Evolutionary conservation across 2,113 vertebrate genomes (phyloP), one percentile per base, ranked within the genome.

Genomic region (Scophthalmus maximus): DNA sequence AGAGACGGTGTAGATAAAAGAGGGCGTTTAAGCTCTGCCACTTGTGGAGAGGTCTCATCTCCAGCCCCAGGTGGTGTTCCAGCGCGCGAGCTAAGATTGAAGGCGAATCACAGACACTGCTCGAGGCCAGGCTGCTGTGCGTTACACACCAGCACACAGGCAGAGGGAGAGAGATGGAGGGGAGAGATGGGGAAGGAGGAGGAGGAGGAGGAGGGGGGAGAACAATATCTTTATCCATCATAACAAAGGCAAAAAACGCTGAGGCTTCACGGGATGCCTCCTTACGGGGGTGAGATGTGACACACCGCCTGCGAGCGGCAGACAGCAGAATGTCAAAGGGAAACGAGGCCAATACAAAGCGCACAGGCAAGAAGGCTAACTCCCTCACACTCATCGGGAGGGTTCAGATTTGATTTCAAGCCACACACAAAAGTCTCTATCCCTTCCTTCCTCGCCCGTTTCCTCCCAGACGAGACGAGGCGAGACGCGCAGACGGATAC

Each of bases 101-200:
- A 86, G 83, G 84, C 60, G 42, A 90, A 90, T 92, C 89, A 88
- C 67, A 90, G 78, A 84, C 72, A 60, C 61, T 1, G 85, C 87
- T 90, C 68, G 25, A 81, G 89, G 86, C 77, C 70, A 78, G 76
- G 73, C 59, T 76, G 57, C 79, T 81, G 80, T 78, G 32, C 46
- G 59, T 26, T 62, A 70, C 50, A n/a, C 20, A 20, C 46, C 5
- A 3, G 66, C 74, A 68, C 52, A 71, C 15, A 23, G 74, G 64
- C 72, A 53, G 55, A 73, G 42, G 17, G 22, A 40, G n/a, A 38
- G 25, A 68, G 52, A 59, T 55, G 66, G 23, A 66, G 15, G 49
- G 34, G 20, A 65, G 71, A 18, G 76, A 17, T 58, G 38, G 30
- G 63, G 64, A 49, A 26, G 32, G 26, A 63, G 66, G 32, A 18